A percentile compares a stretch with the other conserved stretches of the same genome.
These are phyloP conservation scores for Allacma fusca DNA, from an alignment of 2,888 invertebrate genomes.

Conservation along the genomic window DNA sequence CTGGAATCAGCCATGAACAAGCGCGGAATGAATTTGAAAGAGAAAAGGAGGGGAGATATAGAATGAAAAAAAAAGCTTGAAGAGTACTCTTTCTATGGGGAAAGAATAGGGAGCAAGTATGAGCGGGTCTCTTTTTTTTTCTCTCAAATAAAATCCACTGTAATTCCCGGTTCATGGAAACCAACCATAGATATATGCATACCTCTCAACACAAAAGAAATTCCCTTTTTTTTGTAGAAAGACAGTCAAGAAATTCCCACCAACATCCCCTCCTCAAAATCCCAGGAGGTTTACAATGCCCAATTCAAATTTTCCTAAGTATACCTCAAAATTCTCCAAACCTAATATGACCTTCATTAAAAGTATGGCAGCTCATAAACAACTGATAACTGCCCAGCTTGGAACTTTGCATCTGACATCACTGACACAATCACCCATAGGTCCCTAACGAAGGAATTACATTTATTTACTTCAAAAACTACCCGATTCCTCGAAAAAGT, in stretches of 20 bases:
- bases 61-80: neutral
- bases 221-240: neutral
- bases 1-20: neutral
- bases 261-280: neutral
- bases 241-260: neutral
- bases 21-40: neutral
- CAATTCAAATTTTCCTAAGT: too few species aligned
- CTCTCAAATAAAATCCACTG: neutral
- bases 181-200: neutral
- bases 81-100: neutral
- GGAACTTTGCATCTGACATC: neutral
- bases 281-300: too few species aligned
- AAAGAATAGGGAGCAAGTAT: neutral
- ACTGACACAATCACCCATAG: neutral
- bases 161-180: neutral
- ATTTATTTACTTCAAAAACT: too few species aligned
- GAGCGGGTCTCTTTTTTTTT: neutral
- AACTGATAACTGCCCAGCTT: too few species aligned
- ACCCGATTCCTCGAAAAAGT: too few species aligned
- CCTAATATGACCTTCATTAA: too few species aligned
- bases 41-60: neutral
- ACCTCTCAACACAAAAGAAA: slow-evolving; percentile 4
- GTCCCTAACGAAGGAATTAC: too few species aligned
- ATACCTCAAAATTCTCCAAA: too few species aligned
- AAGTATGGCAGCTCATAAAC: too few species aligned